Evolutionary conservation across 2,888 invertebrate species (phyloP), one percentile per base, ranked within the genome.

Genomic region (Drosophila incognita): DNA sequence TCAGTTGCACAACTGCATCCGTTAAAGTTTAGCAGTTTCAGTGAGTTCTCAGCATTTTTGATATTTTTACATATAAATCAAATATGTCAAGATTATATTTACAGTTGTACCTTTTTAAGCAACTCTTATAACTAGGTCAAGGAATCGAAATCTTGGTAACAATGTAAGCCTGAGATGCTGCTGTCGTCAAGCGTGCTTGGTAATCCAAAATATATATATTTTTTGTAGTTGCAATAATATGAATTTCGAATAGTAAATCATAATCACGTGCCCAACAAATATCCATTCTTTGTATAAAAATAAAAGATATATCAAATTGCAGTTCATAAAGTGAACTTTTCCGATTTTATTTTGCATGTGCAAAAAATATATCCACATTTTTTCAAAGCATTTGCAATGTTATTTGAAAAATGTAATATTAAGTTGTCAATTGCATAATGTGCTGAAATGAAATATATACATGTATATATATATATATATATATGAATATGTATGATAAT

Each of bases 351-450:
- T 46, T 24, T 46, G 1, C 13, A 24, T 33, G n/a, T 29, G 13
- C 13, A 42, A 2, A 18, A 36, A 3, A n/a, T 15, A 40, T 49
- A 21, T 49, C 15, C 27, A 3, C n/a, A 6, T 13, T 10, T 2
- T 24, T 13, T 53, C 15, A 13, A 13, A 31, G 48, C 46, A 11
- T 7, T 33, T 64, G 58, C 76, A 38, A 61, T 24, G 3, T 6
- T 10, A 27, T n/a, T 13, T 49, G 36, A 21, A 11, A 36, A 65
- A 51, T 66, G 38, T 33, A 66, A 67, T 59, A 76, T 79, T 46
- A 74, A 76, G 74, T 76, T 89, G 87, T 75, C 82, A 84, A 87
- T 68, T 79, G 68, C 62, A 72, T 61, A 52, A 53, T 29, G 10
- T 24, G 21, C 8, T 18, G 11, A 38, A 42, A 11, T 15, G 0